Evolutionary conservation across 2,797 vertebrate genomes (phyloP).

Genomic region (Chloroceryle amazona): DNA sequence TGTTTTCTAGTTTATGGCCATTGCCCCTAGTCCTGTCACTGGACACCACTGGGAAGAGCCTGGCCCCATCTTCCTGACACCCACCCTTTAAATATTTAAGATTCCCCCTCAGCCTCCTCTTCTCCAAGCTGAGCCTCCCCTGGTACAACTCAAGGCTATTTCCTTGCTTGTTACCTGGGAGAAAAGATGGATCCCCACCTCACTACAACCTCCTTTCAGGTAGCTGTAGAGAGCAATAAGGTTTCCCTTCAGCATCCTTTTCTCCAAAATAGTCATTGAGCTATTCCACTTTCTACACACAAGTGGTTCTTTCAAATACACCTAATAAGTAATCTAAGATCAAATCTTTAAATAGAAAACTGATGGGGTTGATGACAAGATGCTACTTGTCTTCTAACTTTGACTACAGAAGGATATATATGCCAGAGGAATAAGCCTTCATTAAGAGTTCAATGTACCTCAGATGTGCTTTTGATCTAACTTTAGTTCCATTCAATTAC

Average conservation of each 20-base stretch:
- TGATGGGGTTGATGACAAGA: not conserved
- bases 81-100: too few species aligned
- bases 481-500: not conserved
- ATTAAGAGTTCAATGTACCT: fast-evolving
- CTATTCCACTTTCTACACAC: fast-evolving
- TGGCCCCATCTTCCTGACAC: too few species aligned
- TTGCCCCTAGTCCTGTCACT: too few species aligned
- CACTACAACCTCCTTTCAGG: too few species aligned
- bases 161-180: too few species aligned
- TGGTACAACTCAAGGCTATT: too few species aligned
- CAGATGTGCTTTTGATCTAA: not conserved
- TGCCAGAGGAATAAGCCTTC: not conserved
- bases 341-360: not conserved
- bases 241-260: not conserved
- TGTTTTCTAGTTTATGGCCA: too few species aligned
- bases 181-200: too few species aligned
- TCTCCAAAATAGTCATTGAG: not conserved
- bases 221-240: too few species aligned
- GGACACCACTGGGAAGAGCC: too few species aligned
- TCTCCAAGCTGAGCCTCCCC: too few species aligned
- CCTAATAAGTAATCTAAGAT: not conserved
- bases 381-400: not conserved
- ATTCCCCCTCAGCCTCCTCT: too few species aligned
- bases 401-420: not conserved
- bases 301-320: not conserved